phyloP scores from a whole-genome alignment of 2,888 invertebrate genomes.

The Graphium colonna region DNA sequence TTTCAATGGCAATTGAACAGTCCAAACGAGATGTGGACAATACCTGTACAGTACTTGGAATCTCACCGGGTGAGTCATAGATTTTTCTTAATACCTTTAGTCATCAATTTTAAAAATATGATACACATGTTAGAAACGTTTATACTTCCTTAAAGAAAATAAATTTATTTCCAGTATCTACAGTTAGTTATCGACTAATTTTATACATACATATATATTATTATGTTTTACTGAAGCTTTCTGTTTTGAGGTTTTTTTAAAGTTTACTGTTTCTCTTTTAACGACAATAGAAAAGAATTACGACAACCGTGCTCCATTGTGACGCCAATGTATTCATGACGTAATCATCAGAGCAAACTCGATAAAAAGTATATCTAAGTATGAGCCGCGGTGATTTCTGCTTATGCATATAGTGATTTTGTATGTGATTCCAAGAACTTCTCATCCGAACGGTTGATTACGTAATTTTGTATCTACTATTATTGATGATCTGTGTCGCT shows the following conservation, averaged over 20 bases:
- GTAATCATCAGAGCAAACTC: slow-evolving; percentile 46
- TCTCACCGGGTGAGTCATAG: slow-evolving; percentile 89
- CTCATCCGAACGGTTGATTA: slow-evolving; percentile 51
- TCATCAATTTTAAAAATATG: slow-evolving; percentile 20
- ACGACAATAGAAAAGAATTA: too few species aligned
- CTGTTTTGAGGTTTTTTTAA: too few species aligned
- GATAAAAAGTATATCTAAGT: slow-evolving; percentile 56
- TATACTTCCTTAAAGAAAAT: background rate
- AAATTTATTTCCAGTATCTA: too few species aligned
- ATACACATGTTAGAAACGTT: slow-evolving; percentile 15
- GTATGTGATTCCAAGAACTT: slow-evolving; percentile 60
- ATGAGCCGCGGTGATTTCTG: slow-evolving; percentile 48
- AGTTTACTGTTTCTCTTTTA: too few species aligned
- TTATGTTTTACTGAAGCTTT: too few species aligned
- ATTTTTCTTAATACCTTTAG: slow-evolving; percentile 23
- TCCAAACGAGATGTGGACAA: slow-evolving; percentile 91
- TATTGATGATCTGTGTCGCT: slow-evolving; percentile 42
- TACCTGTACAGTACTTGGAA: slow-evolving; percentile 91
- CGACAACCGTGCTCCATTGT: background rate
- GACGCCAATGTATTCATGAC: slow-evolving; percentile 38
- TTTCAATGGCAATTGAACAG: slow-evolving; percentile 92
- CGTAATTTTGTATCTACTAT: slow-evolving; percentile 48
- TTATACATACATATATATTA: too few species aligned
- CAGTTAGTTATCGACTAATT: too few species aligned
- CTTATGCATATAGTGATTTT: slow-evolving; percentile 52